Base-by-base conservation (phyloP, 2,888 invertebrate genomes). In the Lasioglossum villosulum region DNA sequence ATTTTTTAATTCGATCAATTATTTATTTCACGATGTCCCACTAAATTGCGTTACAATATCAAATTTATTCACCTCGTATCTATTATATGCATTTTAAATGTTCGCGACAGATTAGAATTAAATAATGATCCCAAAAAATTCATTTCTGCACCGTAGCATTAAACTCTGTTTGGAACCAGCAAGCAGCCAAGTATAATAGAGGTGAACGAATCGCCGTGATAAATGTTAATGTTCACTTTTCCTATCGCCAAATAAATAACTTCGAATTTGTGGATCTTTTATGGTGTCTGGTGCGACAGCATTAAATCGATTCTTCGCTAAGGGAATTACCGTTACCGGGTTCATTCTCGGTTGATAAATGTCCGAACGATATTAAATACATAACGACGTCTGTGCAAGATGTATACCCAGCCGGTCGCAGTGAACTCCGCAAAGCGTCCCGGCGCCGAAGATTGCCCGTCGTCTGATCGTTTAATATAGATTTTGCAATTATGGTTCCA, bases 401-500 rank as follows among this genome's bases (percentile, higher is more conserved):
- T 72, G 78, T 16, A 72, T 34, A 52, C 10, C 52, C 3, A 2
- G 3, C 4, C 79, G 16, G 79, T 59, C 72, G 56, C 10, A 6
- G 52, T 45, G 66, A 77, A 86, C 83, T 90, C 80, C 71, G 77
- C 79, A 72, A 86, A 90, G 82, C 78, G 27, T 59, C 56, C 66
- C 30, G 77, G 19, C 72, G 73, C 71, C 68, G 72, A 78, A 82
- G 77, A 78, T 63, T 77, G 79, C 66, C 66, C 75, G 78, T 78
- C 81, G 77, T 81, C 70, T 66, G 84, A 86, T 76, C 82, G 87
- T 91, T 89, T 86, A 86, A 91, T 92, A 92, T 92, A 88, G 90
- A 91, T 91, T 92, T 91, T 92, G 81, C 90, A 91, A 91, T 91
- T 90, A 90, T 84, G 83, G 88, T 88, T 88, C 90, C 91, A 91